A percentile compares a stretch with the other conserved stretches of the same genome.
Evolutionary conservation across 2,113 vertebrate genomes (phyloP).

Genomic region (Tetraodon nigroviridis): DNA sequence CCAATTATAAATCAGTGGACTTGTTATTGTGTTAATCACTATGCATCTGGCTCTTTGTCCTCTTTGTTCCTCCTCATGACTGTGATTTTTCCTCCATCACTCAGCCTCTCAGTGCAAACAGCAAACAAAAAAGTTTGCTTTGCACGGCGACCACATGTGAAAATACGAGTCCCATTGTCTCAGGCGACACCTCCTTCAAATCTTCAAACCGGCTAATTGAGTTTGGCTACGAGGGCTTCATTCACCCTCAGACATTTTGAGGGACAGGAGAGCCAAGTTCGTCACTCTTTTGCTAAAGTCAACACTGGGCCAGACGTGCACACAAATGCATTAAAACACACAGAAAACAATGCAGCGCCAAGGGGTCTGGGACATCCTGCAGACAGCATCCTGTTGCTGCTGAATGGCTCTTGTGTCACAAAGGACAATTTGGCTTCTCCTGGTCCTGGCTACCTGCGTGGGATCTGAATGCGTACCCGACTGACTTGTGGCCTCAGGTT

Average conservation of each 20-base stretch:
- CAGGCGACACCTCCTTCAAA: constrained; percentile 56
- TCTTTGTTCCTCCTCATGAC: not conserved
- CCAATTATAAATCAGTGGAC: too few species aligned
- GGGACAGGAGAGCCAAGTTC: constrained; percentile 55
- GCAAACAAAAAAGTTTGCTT: constrained; percentile 32
- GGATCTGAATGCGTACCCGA: constrained; percentile 62
- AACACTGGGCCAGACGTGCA: constrained; percentile 60
- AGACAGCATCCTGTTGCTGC: constrained; percentile 69
- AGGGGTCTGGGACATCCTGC: constrained; percentile 68
- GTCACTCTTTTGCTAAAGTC: constrained; percentile 63
- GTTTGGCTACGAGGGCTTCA: constrained; percentile 57
- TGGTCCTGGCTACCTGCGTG: constrained; percentile 66
- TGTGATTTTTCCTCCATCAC: constrained; percentile 7
- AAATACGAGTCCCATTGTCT: constrained; percentile 46
- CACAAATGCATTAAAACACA: constrained; percentile 47
- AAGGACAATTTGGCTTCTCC: constrained; percentile 63
- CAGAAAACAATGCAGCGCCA: constrained; percentile 59
- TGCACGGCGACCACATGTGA: constrained; percentile 46
- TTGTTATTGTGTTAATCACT: not conserved
- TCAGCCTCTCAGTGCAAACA: constrained; percentile 20
- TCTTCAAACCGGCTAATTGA: constrained; percentile 57
- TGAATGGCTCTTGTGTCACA: constrained; percentile 69
- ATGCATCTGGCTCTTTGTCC: not conserved
- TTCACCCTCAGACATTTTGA: constrained; percentile 61
- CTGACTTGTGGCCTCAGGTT: constrained; percentile 63